A percentile compares a stretch with the other conserved stretches of the same genome.
phyloP scores from a whole-genome alignment of 2,113 vertebrate genomes.

The Alexandromys fortis region DNA sequence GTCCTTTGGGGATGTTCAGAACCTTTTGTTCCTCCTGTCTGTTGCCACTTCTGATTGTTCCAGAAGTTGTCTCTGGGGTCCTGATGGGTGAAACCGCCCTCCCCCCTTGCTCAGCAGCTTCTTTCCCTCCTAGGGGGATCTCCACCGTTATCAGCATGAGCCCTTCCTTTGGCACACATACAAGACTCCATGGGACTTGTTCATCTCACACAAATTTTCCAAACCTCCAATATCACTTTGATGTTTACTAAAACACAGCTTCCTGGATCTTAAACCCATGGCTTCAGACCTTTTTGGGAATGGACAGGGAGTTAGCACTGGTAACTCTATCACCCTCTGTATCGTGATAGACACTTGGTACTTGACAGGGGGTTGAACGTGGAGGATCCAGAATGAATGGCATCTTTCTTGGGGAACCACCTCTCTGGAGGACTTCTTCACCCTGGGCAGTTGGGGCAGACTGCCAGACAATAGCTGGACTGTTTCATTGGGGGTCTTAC shows the following conservation, averaged over 20 bases:
- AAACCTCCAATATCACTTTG: background rate
- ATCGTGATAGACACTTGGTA: background rate
- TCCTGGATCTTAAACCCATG: background rate
- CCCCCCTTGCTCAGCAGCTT: background rate
- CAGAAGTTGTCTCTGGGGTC: background rate
- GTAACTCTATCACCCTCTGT: background rate
- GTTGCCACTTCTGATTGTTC: background rate
- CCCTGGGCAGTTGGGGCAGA: background rate
- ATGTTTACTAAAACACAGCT: background rate
- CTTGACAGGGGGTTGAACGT: background rate
- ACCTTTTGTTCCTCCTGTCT: background rate
- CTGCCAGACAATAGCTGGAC: background rate
- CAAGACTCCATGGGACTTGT: background rate
- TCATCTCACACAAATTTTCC: background rate
- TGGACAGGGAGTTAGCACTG: background rate
- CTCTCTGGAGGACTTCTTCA: background rate
- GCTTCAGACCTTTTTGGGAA: background rate
- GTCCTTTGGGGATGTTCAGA: background rate
- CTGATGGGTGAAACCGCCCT: background rate
- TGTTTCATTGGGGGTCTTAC: background rate
- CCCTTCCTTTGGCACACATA: background rate
- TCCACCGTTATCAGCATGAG: background rate
- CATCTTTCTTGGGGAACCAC: background rate
- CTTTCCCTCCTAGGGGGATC: background rate
- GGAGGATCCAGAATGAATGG: background rate